phyloP scores from a whole-genome alignment of 2,797 vertebrate genomes.

The Eutrigla gurnardus region DNA sequence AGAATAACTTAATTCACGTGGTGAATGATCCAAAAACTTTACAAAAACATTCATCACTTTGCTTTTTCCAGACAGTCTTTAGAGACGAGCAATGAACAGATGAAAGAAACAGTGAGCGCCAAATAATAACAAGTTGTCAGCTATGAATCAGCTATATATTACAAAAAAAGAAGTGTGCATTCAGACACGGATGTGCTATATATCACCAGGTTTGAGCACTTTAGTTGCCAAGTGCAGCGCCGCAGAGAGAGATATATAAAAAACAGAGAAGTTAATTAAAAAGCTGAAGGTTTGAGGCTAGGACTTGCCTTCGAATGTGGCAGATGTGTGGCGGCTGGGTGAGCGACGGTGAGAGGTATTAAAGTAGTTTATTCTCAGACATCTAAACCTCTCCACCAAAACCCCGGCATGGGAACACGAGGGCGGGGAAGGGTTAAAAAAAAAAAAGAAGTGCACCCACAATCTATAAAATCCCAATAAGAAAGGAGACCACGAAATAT shows the following conservation, averaged over 20 bases:
- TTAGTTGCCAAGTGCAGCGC: slow-evolving; percentile 43
- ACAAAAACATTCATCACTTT: slow-evolving; percentile 57
- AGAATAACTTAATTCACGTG: slow-evolving; percentile 69
- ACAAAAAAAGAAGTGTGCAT: slow-evolving; percentile 22
- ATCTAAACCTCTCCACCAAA: slow-evolving; percentile 66
- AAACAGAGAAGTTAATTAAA: slow-evolving; percentile 73
- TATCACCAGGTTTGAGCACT: slow-evolving; percentile 50
- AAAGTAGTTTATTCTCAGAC: slow-evolving; percentile 81
- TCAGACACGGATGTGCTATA: slow-evolving; percentile 57
- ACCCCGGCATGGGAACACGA: slow-evolving; percentile 55
- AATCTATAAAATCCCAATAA: slow-evolving; percentile 69
- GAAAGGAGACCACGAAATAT: slow-evolving; percentile 57
- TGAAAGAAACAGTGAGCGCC: slow-evolving; percentile 20
- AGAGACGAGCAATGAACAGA: slow-evolving; percentile 33
- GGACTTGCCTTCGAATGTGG: slow-evolving; percentile 64
- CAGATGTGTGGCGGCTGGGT: slow-evolving; percentile 71
- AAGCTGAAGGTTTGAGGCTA: slow-evolving; percentile 75
- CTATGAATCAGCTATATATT: slow-evolving; percentile 40
- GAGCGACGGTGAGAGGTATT: slow-evolving; percentile 56
- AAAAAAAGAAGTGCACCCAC: slow-evolving; percentile 48
- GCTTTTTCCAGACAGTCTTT: slow-evolving; percentile 34
- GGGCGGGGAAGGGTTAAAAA: slow-evolving; percentile 55
- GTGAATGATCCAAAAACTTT: slow-evolving; percentile 28
- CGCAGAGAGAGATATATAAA: neutral
- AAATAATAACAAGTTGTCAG: slow-evolving; percentile 45